phyloP scores from a whole-genome alignment of 2,113 vertebrate genomes.

The Calypte anna region DNA sequence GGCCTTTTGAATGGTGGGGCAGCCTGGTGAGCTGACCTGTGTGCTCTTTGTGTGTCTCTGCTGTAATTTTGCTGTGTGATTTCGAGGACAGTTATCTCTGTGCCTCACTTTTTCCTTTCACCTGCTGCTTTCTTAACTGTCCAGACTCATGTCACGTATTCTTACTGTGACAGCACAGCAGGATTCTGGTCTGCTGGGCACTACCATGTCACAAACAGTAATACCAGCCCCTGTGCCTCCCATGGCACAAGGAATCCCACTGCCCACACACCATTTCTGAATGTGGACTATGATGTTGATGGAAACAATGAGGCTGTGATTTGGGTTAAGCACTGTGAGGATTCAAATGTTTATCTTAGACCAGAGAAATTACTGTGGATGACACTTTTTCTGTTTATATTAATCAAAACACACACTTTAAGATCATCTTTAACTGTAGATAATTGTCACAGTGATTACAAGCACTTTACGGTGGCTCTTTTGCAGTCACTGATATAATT shows the following conservation, averaged over 20 bases:
- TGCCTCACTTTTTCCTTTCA: neutral
- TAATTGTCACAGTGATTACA: conserved; percentile 29
- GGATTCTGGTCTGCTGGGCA: neutral
- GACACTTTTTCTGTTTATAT: neutral
- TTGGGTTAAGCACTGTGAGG: neutral
- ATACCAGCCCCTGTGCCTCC: neutral
- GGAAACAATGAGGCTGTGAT: neutral
- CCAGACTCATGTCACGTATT: neutral
- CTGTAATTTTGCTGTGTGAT: neutral
- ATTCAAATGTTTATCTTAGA: neutral
- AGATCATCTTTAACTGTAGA: neutral
- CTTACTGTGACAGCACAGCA: neutral
- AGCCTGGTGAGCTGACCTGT: neutral
- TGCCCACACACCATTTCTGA: neutral
- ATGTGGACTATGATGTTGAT: neutral
- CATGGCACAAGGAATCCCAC: fast-evolving
- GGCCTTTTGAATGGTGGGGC: neutral
- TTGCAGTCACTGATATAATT: neutral
- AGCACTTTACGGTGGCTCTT: neutral
- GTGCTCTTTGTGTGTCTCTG: neutral
- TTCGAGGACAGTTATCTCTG: neutral
- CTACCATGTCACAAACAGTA: neutral
- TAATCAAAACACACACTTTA: neutral
- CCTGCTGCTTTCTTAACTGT: neutral
- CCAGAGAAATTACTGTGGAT: neutral